Base-by-base conservation (phyloP, 30 jellyfish, hydroid and myxozoan species). In the Hydractinia echinata region DNA sequence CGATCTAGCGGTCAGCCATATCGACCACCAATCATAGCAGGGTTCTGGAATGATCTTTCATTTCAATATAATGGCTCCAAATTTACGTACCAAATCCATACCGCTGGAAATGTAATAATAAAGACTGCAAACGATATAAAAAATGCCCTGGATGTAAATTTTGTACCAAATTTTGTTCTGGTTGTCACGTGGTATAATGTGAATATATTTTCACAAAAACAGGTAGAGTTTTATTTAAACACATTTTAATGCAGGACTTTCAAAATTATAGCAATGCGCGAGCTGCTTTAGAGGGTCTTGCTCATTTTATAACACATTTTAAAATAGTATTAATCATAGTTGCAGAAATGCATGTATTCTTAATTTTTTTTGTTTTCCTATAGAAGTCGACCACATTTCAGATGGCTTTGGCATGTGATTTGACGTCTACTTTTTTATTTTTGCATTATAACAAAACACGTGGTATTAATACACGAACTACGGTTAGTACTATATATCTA, bases 321-420 rank as follows among this genome's bases (percentile, higher is more conserved):
- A 30, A 30, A 30, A 30, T 30, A 2, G 44, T 30, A 30, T 0
- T 30, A 30, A 30, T 30, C 44, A 30, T 30, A 30, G 44, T 30
- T 30, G 44, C 44, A 1, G 44, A 30, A 30, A 30, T 30, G 44
- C 44, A 30, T 2, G 44, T 30, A 30, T 2, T 30, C 44, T 30
- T 30, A 2, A 30, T 30, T 30, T 30, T n/a, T n/a, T 30, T 30
- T 30, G 44, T 58, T 58, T 58, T 58, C 1, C 74, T 64, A 64
- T 6, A n/a, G 9, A 7, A 64, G 74, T 44, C 19, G 39, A 6
- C 7, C 0, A 64, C 74, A 51, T 64, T 64, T 7, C 74, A 64
- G 39, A 64, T 64, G 74, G 74, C 74, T n/a, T 13, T 64, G 19
- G 74, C 74, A 64, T 64, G 74, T 13, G 74, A 64, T 51, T 64